Evolutionary conservation across 2,113 vertebrate species (phyloP).

Genomic region (Oreochromis tanganicae): DNA sequence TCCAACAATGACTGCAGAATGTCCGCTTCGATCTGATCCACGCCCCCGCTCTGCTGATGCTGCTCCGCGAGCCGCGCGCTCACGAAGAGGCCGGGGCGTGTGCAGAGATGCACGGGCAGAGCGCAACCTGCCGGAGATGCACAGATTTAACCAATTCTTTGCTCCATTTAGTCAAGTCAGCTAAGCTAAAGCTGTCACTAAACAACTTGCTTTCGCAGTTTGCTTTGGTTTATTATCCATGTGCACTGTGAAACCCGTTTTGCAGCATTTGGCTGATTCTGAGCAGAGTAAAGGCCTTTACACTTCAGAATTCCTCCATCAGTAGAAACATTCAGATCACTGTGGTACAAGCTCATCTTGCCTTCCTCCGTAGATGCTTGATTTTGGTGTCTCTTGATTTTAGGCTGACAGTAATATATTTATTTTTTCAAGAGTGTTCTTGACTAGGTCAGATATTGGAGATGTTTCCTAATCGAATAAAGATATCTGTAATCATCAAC

Average conservation of each 20-base stretch:
- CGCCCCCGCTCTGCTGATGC: background rate
- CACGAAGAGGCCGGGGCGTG: background rate
- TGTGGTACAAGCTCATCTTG: background rate
- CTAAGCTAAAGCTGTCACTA: background rate
- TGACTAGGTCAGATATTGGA: too few species aligned
- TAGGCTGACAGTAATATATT: background rate
- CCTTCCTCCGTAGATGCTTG: background rate
- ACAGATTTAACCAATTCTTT: background rate
- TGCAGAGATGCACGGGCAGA: conserved; percentile 43
- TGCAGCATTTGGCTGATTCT: background rate
- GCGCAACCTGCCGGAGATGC: conserved; percentile 62
- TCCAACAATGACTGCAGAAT: background rate
- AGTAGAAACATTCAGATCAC: background rate
- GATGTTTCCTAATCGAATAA: too few species aligned
- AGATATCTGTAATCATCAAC: too few species aligned
- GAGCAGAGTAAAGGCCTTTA: background rate
- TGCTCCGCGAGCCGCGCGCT: conserved; percentile 20
- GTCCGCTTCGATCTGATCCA: background rate
- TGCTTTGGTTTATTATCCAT: background rate
- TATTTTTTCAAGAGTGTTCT: too few species aligned
- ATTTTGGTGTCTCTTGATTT: background rate
- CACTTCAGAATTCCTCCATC: background rate
- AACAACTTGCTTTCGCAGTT: background rate
- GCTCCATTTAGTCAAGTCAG: background rate
- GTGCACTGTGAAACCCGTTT: background rate